Evolutionary conservation across 2,797 vertebrate species (phyloP).

Genomic region (Sebastes wilsoni): DNA sequence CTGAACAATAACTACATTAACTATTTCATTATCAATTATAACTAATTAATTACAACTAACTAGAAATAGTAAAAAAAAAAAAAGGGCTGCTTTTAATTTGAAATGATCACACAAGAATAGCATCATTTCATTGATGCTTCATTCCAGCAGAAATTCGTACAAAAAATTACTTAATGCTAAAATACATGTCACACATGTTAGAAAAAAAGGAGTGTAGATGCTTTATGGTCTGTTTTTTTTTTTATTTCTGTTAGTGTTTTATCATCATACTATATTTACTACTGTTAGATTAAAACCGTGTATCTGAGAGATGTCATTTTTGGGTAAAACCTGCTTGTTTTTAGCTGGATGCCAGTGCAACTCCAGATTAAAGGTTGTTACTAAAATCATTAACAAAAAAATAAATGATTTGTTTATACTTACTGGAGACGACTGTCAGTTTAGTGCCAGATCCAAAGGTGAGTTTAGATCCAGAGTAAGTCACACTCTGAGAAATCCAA

Average conservation of each 20-base stretch:
- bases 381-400: background rate
- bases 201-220: background rate
- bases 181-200: background rate
- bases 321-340: background rate
- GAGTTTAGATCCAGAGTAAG: slow-evolving; percentile 19
- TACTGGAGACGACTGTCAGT: slow-evolving; percentile 26
- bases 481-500: slow-evolving; percentile 30
- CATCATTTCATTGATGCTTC: background rate
- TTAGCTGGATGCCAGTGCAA: background rate
- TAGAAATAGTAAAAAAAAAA: background rate
- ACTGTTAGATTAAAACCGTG: background rate
- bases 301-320: background rate
- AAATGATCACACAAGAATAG: background rate
- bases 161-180: background rate
- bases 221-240: background rate
- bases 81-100: background rate
- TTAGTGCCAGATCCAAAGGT: slow-evolving; percentile 48
- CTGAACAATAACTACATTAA: slow-evolving; percentile 5
- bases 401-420: background rate
- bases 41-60: background rate
- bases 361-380: background rate
- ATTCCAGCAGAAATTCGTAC: background rate
- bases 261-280: background rate
- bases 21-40: background rate
- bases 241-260: background rate